Conservation (phyloP, 1,140 invertebrate species). For the Scylla paramamosain region DNA sequence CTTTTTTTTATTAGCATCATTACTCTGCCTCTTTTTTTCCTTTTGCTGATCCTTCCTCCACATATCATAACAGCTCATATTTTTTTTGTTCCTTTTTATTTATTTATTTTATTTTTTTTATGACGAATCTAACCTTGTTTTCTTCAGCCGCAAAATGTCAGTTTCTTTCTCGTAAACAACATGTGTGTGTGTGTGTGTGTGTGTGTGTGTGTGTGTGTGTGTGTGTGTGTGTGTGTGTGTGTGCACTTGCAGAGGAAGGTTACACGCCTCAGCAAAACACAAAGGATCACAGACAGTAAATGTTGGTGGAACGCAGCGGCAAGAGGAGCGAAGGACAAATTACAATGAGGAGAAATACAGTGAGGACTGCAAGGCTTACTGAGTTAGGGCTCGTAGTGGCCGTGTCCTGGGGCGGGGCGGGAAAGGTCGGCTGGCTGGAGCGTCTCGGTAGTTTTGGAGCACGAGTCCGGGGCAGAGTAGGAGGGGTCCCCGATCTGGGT, state of each 20-base stretch:
- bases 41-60: too few species aligned
- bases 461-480: not conserved
- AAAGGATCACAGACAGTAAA: not conserved
- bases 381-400: conserved; percentile 25
- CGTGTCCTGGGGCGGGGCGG: not conserved
- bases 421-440: not conserved
- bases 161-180: too few species aligned
- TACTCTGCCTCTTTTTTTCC: not conserved
- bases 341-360: not conserved
- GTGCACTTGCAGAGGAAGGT: not conserved
- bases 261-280: not conserved
- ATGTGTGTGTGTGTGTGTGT: not conserved
- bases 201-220: not conserved
- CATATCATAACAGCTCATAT: too few species aligned
- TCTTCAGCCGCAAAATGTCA: too few species aligned
- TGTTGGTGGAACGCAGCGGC: not conserved
- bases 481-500: not conserved
- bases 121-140: too few species aligned
- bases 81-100: too few species aligned
- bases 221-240: conserved; percentile 41
- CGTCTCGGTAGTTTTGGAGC: not conserved
- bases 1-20: not conserved
- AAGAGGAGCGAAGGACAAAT: not conserved
- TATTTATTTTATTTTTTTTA: too few species aligned
- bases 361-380: not conserved